Evolutionary conservation across 2,888 invertebrate species (phyloP).

Genomic region (Drosophila tanythrix): DNA sequence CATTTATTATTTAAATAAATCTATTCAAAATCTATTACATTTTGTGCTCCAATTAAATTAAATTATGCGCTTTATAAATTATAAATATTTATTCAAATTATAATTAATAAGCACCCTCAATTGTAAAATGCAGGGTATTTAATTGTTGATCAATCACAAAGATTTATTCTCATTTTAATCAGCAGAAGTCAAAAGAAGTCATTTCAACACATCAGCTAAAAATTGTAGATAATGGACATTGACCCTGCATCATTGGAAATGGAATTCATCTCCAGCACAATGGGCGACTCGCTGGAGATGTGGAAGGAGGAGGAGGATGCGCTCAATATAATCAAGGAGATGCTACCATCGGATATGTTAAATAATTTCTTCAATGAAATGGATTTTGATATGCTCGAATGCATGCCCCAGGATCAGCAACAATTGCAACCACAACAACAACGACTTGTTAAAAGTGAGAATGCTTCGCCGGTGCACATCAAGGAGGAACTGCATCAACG

Average conservation of each 20-base stretch:
- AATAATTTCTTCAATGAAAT: slow-evolving; percentile 82
- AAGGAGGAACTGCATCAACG: slow-evolving; percentile 65
- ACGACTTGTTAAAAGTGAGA: slow-evolving; percentile 62
- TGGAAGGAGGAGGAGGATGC: slow-evolving; percentile 84
- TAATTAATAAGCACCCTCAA: background rate
- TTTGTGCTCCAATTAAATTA: background rate
- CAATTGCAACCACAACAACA: slow-evolving; percentile 33
- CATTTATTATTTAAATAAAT: background rate
- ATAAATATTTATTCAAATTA: background rate
- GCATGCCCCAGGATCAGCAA: slow-evolving; percentile 42
- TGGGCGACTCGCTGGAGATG: slow-evolving; percentile 79
- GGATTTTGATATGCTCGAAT: slow-evolving; percentile 75
- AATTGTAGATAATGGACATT: slow-evolving; percentile 58
- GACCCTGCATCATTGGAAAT: slow-evolving; percentile 74
- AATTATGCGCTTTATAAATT: background rate
- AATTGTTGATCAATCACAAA: background rate
- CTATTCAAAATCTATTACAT: background rate
- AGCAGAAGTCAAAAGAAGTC: slow-evolving; percentile 23
- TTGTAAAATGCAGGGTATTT: background rate
- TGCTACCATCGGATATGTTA: slow-evolving; percentile 83
- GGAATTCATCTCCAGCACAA: slow-evolving; percentile 72
- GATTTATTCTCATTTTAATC: slow-evolving; percentile 31
- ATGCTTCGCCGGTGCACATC: slow-evolving; percentile 60
- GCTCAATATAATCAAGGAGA: slow-evolving; percentile 83
- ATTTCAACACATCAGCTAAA: slow-evolving; percentile 24